A percentile compares a stretch with the other conserved stretches of the same genome.
phyloP scores from a whole-genome alignment of 1,140 invertebrate species.

The Neotoxoptera formosana region DNA sequence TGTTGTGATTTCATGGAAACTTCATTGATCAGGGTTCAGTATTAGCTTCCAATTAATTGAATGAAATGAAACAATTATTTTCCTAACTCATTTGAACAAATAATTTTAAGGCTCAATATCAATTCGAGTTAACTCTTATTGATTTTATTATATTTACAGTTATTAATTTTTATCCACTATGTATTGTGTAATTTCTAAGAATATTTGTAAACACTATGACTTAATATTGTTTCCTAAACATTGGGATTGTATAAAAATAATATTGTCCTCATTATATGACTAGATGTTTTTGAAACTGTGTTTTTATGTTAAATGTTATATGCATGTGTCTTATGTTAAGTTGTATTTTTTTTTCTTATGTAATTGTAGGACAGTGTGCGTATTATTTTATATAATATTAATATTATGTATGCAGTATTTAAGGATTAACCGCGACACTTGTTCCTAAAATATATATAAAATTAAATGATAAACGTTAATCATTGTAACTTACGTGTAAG shows the following conservation, averaged over 20 bases:
- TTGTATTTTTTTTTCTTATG: constrained; percentile 41
- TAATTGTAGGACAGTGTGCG: constrained; percentile 57
- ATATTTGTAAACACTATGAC: background rate
- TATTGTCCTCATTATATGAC: constrained; percentile 30
- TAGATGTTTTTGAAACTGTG: constrained; percentile 7
- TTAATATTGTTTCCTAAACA: constrained; percentile 53
- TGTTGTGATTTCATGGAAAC: constrained; percentile 58
- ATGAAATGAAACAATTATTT: constrained; percentile 48
- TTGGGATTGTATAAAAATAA: constrained; percentile 41
- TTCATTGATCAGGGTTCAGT: constrained; percentile 57
- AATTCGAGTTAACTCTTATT: constrained; percentile 37
- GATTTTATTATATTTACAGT: constrained; percentile 23
- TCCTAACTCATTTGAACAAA: constrained; percentile 56
- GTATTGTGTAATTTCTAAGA: background rate
- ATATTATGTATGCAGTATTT: constrained; percentile 58
- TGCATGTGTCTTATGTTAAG: constrained; percentile 52
- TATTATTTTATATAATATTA: constrained; percentile 58
- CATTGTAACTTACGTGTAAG: constrained; percentile 26
- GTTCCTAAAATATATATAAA: constrained; percentile 50
- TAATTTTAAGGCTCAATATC: constrained; percentile 53
- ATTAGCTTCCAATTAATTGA: constrained; percentile 55
- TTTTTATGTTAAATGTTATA: constrained; percentile 45
- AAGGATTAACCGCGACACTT: constrained; percentile 57
- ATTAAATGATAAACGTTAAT: constrained; percentile 18
- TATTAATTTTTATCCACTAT: constrained; percentile 37